Conservation (phyloP, 2,113 vertebrate species). For the Desmodus rotundus region DNA sequence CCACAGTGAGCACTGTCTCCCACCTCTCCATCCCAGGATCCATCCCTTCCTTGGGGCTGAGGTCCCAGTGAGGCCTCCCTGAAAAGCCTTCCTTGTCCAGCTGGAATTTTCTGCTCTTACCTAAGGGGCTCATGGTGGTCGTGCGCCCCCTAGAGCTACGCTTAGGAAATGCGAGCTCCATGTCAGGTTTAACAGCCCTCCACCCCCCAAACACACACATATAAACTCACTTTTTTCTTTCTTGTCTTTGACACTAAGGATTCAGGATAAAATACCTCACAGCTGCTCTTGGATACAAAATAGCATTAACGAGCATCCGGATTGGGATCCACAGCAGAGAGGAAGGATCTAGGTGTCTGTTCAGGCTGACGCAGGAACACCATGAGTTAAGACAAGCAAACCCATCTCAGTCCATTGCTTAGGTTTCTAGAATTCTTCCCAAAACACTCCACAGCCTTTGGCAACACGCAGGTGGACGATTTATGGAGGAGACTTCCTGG, state of each 20-base stretch:
- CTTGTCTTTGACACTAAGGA: background rate
- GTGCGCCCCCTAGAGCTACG: background rate
- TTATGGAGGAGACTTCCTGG: background rate
- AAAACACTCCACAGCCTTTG: background rate
- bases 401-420: rapidly evolving
- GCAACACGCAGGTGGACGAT: background rate
- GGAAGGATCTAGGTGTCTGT: background rate
- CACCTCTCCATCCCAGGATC: background rate
- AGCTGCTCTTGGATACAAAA: background rate
- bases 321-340: background rate
- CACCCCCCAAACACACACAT: background rate
- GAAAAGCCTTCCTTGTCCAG: background rate
- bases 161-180: rapidly evolving
- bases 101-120: background rate
- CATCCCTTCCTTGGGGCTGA: background rate
- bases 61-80: background rate
- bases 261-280: background rate
- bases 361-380: background rate
- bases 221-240: background rate
- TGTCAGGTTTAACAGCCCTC: rapidly evolving
- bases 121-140: rapidly evolving
- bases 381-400: background rate
- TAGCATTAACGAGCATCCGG: too few species aligned
- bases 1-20: background rate
- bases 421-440: background rate